Evolutionary conservation across 2,113 vertebrate species (phyloP).

Genomic region (Platichthys flesus): DNA sequence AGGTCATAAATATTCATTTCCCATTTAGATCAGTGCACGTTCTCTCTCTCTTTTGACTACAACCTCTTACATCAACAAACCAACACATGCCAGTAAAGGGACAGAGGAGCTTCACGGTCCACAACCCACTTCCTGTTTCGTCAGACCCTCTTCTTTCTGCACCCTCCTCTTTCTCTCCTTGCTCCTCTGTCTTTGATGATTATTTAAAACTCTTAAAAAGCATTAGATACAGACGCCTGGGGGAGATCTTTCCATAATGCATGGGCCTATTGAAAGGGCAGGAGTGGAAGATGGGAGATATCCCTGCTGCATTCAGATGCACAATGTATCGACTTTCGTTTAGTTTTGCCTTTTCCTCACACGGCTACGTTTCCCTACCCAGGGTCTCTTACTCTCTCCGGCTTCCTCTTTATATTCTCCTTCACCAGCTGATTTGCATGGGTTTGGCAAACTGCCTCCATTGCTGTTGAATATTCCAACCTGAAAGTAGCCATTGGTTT

Average conservation of each 20-base stretch:
- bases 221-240: neutral
- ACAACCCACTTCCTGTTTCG: slow-evolving; percentile 19
- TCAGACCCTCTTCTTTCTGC: neutral
- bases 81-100: neutral
- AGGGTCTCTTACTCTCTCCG: slow-evolving; percentile 38
- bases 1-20: neutral
- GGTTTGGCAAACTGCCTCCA: slow-evolving; percentile 53
- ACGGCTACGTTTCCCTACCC: neutral
- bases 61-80: neutral
- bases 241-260: slow-evolving; percentile 29
- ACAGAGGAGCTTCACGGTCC: neutral
- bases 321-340: slow-evolving; percentile 7
- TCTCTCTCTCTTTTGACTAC: neutral
- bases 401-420: slow-evolving; percentile 24
- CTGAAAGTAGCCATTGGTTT: slow-evolving; percentile 67
- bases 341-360: neutral
- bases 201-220: slow-evolving; percentile 17
- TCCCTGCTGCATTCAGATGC: slow-evolving; percentile 7
- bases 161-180: neutral
- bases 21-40: neutral
- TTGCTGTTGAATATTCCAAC: slow-evolving; percentile 62
- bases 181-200: slow-evolving; percentile 2
- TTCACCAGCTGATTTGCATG: slow-evolving; percentile 44
- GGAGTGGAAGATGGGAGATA: slow-evolving; percentile 13
- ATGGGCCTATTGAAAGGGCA: neutral